Evolutionary conservation across 2,797 vertebrate genomes (phyloP).

Genomic region (Garrulus glandarius): DNA sequence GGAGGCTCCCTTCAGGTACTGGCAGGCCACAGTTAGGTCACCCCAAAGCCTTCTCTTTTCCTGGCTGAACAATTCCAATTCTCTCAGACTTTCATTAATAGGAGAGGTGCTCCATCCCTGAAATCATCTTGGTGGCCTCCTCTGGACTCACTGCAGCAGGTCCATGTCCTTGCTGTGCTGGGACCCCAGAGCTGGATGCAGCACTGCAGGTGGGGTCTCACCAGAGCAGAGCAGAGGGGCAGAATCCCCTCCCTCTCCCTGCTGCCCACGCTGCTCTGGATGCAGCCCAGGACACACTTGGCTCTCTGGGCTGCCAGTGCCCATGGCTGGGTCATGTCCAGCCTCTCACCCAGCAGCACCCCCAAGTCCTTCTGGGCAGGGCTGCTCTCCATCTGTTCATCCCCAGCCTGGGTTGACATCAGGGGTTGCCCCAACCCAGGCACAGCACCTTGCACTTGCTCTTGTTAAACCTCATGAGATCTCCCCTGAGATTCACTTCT

Average conservation of each 20-base stretch:
- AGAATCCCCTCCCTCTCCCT: not conserved
- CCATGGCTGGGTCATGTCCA: not conserved
- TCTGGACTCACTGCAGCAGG: not conserved
- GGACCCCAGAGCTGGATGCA: not conserved
- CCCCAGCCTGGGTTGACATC: fast-evolving
- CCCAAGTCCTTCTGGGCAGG: not conserved
- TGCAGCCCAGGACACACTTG: not conserved
- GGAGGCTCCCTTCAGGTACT: not conserved
- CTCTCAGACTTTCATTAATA: not conserved
- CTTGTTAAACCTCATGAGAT: not conserved
- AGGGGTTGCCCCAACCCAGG: fast-evolving
- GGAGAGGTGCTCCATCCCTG: not conserved
- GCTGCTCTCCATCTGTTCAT: not conserved
- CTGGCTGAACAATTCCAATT: not conserved
- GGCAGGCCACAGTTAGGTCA: not conserved
- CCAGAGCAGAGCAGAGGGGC: not conserved
- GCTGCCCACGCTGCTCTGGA: not conserved
- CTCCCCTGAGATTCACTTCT: not conserved
- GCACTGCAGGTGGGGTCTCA: not conserved
- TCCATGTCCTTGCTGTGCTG: not conserved
- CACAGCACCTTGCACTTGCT: not conserved
- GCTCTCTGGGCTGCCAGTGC: not conserved
- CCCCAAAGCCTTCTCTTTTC: not conserved
- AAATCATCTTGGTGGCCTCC: not conserved
- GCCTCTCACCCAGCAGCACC: not conserved